Percentiles rank a stretch among this genome's conserved stretches.
These are phyloP conservation scores for Calyptommatus sinebrachiatus DNA, from an alignment of 2,113 vertebrate species.

Conservation along the genomic window DNA sequence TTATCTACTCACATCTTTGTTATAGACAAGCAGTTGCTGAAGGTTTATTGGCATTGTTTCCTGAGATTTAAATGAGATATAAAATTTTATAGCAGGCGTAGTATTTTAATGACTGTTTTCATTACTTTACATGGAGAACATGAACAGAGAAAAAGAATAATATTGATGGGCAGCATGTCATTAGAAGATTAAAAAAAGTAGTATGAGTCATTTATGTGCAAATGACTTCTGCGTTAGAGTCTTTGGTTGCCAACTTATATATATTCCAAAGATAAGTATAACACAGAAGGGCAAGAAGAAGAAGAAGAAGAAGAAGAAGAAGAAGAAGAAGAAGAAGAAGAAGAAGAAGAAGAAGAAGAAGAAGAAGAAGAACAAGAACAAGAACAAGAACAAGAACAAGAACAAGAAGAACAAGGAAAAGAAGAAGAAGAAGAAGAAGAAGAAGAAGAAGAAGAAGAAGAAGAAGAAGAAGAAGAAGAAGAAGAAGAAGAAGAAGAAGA, in stretches of 20 bases:
- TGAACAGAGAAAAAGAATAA: slow-evolving; percentile 57
- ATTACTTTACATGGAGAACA: slow-evolving; percentile 67
- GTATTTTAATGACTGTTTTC: slow-evolving; percentile 71
- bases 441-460: too few relatives aligned
- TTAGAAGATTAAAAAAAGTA: slow-evolving; percentile 60
- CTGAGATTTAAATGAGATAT: slow-evolving; percentile 71
- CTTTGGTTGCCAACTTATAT: not conserved
- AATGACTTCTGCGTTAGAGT: slow-evolving; percentile 29
- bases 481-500: too few relatives aligned
- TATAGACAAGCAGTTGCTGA: slow-evolving; percentile 70
- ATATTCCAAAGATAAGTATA: slow-evolving; percentile 1
- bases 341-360: too few relatives aligned
- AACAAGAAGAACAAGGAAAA: too few relatives aligned
- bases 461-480: too few relatives aligned
- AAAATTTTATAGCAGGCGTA: slow-evolving; percentile 68
- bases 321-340: too few relatives aligned
- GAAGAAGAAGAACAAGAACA: too few relatives aligned
- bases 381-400: too few relatives aligned
- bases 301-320: too few relatives aligned
- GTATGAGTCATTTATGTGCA: slow-evolving; percentile 44
- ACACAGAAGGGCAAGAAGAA: not conserved
- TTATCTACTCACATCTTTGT: slow-evolving; percentile 59
- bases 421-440: too few relatives aligned
- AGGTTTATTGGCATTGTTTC: slow-evolving; percentile 73
- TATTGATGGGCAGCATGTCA: slow-evolving; percentile 62